Evolutionary conservation across 2,113 vertebrate species (phyloP).

Genomic region (Pseudonaja textilis): DNA sequence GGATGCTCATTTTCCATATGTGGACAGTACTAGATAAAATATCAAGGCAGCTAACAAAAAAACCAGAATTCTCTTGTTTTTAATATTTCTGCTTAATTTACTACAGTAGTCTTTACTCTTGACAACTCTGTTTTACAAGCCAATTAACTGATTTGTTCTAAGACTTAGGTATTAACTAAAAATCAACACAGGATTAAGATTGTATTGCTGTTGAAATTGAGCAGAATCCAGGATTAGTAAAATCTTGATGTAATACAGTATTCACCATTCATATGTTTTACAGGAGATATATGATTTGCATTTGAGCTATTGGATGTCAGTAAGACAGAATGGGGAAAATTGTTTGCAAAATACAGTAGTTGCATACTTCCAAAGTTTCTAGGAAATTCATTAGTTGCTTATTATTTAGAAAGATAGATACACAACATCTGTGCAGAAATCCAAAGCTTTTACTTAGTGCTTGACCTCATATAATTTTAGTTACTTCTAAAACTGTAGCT

Average conservation of each 20-base stretch:
- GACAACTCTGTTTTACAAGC: neutral
- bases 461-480: neutral
- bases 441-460: neutral
- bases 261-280: neutral
- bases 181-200: neutral
- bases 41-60: neutral
- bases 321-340: too few relatives aligned
- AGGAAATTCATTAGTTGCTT: neutral
- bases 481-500: neutral
- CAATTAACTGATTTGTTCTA: slow-evolving; percentile 2
- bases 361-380: neutral
- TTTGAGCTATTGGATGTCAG: neutral
- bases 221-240: neutral
- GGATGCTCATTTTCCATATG: neutral
- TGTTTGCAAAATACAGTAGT: neutral
- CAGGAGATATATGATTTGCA: neutral
- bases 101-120: neutral
- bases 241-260: neutral
- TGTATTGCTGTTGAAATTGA: neutral
- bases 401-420: neutral
- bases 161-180: slow-evolving; percentile 11
- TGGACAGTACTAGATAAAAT: neutral
- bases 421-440: neutral
- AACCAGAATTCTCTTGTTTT: neutral
- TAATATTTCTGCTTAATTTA: neutral